Percentiles rank a stretch among this genome's conserved stretches.
Evolutionary conservation across 1,140 invertebrate genomes (phyloP).

Genomic region (Papilio glaucus): DNA sequence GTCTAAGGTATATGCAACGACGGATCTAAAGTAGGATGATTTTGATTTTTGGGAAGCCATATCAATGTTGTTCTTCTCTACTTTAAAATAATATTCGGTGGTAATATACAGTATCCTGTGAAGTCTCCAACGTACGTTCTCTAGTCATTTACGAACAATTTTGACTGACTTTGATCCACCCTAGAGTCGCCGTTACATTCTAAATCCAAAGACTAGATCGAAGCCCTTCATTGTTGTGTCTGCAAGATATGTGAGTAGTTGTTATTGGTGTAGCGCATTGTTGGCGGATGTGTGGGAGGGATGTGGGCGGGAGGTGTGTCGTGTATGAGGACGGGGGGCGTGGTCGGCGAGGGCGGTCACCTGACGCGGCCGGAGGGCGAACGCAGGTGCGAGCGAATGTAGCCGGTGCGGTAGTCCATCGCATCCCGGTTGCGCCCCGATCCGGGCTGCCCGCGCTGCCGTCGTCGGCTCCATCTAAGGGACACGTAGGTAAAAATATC

Average conservation of each 20-base stretch:
- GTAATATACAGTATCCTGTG: too few relatives aligned
- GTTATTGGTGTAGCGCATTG: neutral
- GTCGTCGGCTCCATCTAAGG: conserved; percentile 82
- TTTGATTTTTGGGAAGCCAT: too few relatives aligned
- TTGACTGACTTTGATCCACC: neutral
- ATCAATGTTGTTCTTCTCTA: too few relatives aligned
- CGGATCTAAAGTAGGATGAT: too few relatives aligned
- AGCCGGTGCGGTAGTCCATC: conserved; percentile 93
- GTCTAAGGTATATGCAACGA: too few relatives aligned
- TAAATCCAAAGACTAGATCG: neutral
- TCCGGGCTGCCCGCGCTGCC: conserved; percentile 85
- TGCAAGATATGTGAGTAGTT: neutral
- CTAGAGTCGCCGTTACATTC: neutral
- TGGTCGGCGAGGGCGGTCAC: conserved; percentile 84
- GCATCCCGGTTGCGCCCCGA: conserved; percentile 85
- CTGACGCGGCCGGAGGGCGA: conserved; percentile 93
- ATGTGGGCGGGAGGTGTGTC: neutral
- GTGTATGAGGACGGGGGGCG: neutral
- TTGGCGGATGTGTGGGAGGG: neutral
- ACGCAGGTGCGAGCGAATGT: conserved; percentile 94
- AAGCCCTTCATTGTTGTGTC: too few relatives aligned
- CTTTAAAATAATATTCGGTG: too few relatives aligned
- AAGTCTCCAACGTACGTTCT: neutral
- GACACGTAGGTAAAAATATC: too few relatives aligned
- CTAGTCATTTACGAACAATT: neutral